These are phyloP conservation scores for Himalopsyche japonica DNA, from an alignment of 2,888 invertebrate species.

Conservation along the genomic window DNA sequence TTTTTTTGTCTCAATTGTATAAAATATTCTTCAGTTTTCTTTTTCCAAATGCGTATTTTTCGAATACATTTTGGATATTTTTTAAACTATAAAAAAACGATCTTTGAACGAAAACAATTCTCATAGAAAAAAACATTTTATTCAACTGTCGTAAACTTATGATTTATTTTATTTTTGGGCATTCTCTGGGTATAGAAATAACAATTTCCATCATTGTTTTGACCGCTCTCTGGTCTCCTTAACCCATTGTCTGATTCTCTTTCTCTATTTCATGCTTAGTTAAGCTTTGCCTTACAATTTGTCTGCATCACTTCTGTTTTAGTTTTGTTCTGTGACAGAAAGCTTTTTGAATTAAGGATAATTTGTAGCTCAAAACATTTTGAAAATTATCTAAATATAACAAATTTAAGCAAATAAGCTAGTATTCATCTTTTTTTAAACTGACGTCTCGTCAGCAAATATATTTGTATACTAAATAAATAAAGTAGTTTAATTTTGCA, in stretches of 20 bases:
- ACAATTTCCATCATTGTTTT: background rate
- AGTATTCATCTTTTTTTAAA: no score
- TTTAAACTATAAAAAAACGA: background rate
- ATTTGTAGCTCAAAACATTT: background rate
- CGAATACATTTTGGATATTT: background rate
- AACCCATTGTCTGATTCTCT: background rate
- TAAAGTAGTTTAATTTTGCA: no score
- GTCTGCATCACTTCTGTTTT: background rate
- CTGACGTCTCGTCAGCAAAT: no score
- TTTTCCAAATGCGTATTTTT: background rate
- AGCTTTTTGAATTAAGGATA: background rate
- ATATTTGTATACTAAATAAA: no score
- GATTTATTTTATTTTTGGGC: background rate
- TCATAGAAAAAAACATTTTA: background rate
- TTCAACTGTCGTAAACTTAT: background rate
- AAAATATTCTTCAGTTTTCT: no score
- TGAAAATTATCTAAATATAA: no score
- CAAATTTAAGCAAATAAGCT: no score
- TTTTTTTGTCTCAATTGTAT: no score
- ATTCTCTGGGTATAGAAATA: background rate
- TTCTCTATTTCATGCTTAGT: slow-evolving; percentile 6
- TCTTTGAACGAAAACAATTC: background rate
- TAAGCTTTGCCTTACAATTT: background rate
- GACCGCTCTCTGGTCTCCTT: background rate
- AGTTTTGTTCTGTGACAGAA: background rate